These are phyloP conservation scores for Bemisia tabaci DNA, from an alignment of 1,140 invertebrate species.

Conservation along the genomic window DNA sequence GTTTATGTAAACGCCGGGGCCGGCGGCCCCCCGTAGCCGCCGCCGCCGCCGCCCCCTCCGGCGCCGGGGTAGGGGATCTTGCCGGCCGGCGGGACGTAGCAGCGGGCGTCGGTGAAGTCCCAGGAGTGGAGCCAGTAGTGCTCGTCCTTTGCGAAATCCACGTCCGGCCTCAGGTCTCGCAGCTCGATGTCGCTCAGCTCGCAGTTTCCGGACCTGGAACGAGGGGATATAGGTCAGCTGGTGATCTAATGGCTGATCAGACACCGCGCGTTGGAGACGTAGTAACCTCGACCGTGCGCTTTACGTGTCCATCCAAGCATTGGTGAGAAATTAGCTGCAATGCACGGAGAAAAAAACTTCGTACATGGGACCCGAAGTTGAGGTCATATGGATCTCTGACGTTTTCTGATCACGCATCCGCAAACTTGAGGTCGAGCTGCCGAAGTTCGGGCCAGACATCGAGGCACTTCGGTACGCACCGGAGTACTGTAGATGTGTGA, in stretches of 20 bases:
- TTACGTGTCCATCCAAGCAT: no score
- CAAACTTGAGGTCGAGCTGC: no score
- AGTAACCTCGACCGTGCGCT: no score
- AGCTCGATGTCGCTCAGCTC: slow-evolving; percentile 51
- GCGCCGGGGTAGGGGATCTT: slow-evolving; percentile 12
- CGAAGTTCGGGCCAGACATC: no score
- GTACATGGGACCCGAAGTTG: no score
- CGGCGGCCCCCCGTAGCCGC: background rate
- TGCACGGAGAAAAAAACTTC: no score
- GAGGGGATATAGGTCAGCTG: background rate
- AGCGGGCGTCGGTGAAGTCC: slow-evolving; percentile 37
- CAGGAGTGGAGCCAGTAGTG: slow-evolving; percentile 49
- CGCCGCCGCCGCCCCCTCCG: background rate
- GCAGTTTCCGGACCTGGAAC: slow-evolving; percentile 38
- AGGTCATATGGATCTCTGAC: no score
- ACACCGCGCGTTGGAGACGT: no score
- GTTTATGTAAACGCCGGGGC: background rate
- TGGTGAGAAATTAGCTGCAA: slow-evolving; percentile 2
- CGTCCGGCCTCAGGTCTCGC: slow-evolving; percentile 45
- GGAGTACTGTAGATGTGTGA: no score
- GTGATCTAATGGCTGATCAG: no score
- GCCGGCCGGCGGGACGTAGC: slow-evolving; percentile 21
- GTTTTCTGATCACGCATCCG: no score
- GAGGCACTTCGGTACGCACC: no score
- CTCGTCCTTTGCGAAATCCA: slow-evolving; percentile 45